Percentiles rank a stretch among this genome's conserved stretches.
These are phyloP conservation scores for Tipula confusa DNA, from an alignment of 2,888 invertebrate species.

Conservation along the genomic window DNA sequence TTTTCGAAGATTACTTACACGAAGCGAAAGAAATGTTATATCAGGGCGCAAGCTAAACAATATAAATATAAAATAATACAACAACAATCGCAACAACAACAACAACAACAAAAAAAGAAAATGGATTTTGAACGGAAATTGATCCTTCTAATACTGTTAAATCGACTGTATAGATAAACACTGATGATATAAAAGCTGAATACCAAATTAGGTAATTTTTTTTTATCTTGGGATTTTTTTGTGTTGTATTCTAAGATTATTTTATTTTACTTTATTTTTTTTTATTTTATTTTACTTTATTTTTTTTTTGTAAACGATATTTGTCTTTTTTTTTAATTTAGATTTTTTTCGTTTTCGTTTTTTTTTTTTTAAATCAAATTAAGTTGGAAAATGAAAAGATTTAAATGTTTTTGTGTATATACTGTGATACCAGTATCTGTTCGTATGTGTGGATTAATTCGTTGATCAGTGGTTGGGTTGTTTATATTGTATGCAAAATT, in stretches of 20 bases:
- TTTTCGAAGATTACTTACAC: background rate
- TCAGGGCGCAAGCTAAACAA: background rate
- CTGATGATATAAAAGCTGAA: constrained; percentile 27
- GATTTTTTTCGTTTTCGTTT: background rate
- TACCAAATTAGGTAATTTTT: constrained; percentile 20
- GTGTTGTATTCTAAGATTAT: background rate
- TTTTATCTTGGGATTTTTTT: background rate
- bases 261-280: too few species aligned
- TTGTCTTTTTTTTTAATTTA: background rate
- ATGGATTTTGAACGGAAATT: constrained; percentile 29
- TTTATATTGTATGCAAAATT: background rate
- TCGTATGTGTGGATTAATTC: background rate
- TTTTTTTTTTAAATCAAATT: background rate
- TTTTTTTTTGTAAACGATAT: background rate
- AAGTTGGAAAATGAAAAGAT: background rate
- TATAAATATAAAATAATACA: background rate
- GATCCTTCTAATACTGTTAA: constrained; percentile 30
- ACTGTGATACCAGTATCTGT: background rate
- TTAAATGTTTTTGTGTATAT: background rate
- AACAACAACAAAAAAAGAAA: background rate
- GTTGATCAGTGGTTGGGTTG: background rate
- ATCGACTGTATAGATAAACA: constrained; percentile 29
- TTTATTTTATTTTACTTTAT: background rate
- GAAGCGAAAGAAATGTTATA: background rate
- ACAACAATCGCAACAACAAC: too few species aligned